A percentile compares a stretch with the other conserved stretches of the same genome.
These are phyloP conservation scores for Merodon equestris DNA, from an alignment of 2,888 invertebrate species.

Conservation along the genomic window DNA sequence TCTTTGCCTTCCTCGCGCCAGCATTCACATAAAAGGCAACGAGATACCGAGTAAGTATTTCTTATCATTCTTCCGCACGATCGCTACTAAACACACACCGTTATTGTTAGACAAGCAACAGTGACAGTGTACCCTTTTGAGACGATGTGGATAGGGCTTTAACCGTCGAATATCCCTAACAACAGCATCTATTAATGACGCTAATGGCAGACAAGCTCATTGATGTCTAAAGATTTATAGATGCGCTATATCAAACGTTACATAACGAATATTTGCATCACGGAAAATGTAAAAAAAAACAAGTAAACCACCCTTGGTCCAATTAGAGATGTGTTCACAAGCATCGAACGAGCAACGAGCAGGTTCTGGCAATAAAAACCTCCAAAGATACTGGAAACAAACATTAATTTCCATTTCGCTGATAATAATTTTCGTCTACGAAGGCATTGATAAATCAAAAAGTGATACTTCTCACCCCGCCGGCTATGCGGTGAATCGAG, in stretches of 20 bases:
- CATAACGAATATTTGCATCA: too few relatives aligned
- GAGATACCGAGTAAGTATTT: conserved; percentile 36
- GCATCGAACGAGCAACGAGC: background rate
- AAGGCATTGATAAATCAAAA: conserved; percentile 69
- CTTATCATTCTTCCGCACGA: conserved; percentile 67
- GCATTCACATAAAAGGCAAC: conserved; percentile 14
- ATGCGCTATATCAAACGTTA: conserved; percentile 8
- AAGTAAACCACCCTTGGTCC: too few relatives aligned
- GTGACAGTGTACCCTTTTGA: background rate
- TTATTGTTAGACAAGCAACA: conserved; percentile 42
- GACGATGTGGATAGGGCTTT: too few relatives aligned
- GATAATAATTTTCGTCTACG: conserved; percentile 69
- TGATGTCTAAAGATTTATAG: conserved; percentile 47
- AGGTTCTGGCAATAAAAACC: conserved; percentile 63
- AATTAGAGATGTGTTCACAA: too few relatives aligned
- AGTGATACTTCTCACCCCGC: conserved; percentile 59
- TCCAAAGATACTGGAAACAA: conserved; percentile 60
- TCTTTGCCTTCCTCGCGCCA: conserved; percentile 1
- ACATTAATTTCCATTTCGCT: conserved; percentile 69
- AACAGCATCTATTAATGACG: conserved; percentile 20
- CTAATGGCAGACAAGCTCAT: conserved; percentile 43
- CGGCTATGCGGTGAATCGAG: conserved; percentile 24
- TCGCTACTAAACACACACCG: conserved; percentile 44
- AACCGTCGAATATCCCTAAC: too few relatives aligned
- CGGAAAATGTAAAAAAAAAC: too few relatives aligned